A percentile compares a stretch with the other conserved stretches of the same genome.
These are phyloP conservation scores for Silurus lanzhouensis DNA, from an alignment of 2,797 vertebrate species.

Conservation along the genomic window DNA sequence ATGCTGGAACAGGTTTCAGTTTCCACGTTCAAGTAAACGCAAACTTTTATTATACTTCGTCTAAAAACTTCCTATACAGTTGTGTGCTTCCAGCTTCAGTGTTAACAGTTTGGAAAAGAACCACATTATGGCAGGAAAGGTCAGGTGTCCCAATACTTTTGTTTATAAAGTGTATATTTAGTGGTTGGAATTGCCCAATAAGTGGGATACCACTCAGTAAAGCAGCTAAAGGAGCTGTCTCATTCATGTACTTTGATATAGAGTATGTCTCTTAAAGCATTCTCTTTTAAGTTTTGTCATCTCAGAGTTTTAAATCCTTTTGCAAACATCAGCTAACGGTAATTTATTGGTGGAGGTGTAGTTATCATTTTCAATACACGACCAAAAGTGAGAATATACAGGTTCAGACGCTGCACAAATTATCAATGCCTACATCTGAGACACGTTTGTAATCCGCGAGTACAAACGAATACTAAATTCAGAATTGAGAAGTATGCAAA, in stretches of 20 bases:
- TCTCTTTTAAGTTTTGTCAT: background rate
- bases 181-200: background rate
- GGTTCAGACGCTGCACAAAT: background rate
- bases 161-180: too few relatives aligned
- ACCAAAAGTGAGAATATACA: background rate
- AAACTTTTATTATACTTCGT: too few relatives aligned
- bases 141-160: too few relatives aligned
- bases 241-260: background rate
- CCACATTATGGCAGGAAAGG: too few relatives aligned
- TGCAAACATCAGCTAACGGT: background rate
- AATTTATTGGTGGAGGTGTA: background rate
- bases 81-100: too few relatives aligned
- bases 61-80: too few relatives aligned
- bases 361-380: background rate
- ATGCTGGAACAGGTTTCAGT: too few relatives aligned
- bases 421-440: background rate
- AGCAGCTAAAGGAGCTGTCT: background rate
- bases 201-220: background rate
- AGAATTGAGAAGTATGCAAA: background rate
- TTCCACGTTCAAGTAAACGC: too few relatives aligned
- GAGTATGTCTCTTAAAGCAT: background rate
- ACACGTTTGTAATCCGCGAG: background rate
- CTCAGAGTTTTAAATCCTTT: background rate
- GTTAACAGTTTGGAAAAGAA: too few relatives aligned
- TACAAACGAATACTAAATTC: background rate